Conservation (phyloP, 2,797 vertebrate genomes). For the Fratercula arctica region DNA sequence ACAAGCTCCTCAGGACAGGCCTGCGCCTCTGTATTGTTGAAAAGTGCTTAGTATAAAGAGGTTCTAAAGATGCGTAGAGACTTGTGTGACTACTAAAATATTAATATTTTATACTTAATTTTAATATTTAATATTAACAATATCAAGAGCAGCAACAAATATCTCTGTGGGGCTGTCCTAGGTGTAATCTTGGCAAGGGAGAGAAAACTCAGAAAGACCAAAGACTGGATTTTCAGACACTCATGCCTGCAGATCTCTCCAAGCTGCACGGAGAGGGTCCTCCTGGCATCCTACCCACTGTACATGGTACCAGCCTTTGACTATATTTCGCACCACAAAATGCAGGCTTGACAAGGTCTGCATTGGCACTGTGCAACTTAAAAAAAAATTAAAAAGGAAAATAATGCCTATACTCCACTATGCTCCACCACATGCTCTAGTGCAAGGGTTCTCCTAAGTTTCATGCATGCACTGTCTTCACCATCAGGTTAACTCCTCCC, state of each 20-base stretch:
- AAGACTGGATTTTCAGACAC: not conserved
- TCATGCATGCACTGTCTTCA: not conserved
- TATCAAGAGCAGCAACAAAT: conserved; percentile 17
- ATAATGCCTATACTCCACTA: not conserved
- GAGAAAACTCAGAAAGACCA: not conserved
- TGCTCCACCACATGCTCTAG: not conserved
- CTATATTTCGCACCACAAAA: not conserved
- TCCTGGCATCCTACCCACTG: not conserved
- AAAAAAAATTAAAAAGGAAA: not conserved
- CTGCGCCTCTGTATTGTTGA: not conserved
- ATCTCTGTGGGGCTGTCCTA: conserved; percentile 4
- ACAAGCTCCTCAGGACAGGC: not conserved
- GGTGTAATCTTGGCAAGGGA: not conserved
- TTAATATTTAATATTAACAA: conserved; percentile 63
- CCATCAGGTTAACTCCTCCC: not conserved
- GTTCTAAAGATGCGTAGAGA: not conserved
- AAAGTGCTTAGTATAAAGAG: not conserved
- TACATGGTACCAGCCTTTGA: not conserved
- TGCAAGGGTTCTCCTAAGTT: not conserved
- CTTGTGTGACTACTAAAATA: conserved; percentile 30
- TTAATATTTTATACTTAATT: conserved; percentile 52
- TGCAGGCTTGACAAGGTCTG: not conserved
- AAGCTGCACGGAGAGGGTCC: not conserved
- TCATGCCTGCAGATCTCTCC: not conserved
- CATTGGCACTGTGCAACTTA: not conserved